Evolutionary conservation across 2,113 vertebrate species (phyloP).

Genomic region (Pterocles orientalis): DNA sequence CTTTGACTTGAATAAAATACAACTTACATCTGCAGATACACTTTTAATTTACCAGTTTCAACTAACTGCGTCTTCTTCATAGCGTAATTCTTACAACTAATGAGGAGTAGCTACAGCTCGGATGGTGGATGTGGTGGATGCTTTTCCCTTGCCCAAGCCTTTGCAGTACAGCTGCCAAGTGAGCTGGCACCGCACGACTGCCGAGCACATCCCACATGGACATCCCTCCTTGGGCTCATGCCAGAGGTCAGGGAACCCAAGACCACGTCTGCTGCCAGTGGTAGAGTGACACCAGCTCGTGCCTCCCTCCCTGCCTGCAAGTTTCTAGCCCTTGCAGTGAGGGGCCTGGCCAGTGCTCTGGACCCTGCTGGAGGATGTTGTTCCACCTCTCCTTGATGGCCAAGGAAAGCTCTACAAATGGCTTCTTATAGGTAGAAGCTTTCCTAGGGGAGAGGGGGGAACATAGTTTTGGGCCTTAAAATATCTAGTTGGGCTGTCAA

Average conservation of each 20-base stretch:
- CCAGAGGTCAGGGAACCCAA: not conserved
- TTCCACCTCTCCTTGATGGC: not conserved
- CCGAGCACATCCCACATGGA: fast-evolving
- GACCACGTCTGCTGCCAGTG: fast-evolving
- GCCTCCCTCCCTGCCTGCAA: not conserved
- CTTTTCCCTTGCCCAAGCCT: not conserved
- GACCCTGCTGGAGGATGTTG: not conserved
- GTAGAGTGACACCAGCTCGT: fast-evolving
- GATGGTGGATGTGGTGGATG: not conserved
- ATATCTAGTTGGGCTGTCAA: not conserved
- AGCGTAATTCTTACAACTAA: not conserved
- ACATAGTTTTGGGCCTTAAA: not conserved
- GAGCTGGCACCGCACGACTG: fast-evolving
- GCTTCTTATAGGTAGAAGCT: not conserved
- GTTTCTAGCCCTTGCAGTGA: too few species aligned
- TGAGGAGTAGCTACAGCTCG: not conserved
- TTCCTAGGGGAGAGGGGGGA: not conserved
- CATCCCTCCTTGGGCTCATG: not conserved
- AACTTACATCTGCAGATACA: not conserved
- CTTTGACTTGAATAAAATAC: not conserved
- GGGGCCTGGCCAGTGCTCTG: not conserved
- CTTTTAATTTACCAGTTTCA: not conserved
- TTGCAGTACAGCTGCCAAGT: not conserved
- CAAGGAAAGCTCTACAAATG: not conserved
- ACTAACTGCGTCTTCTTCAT: not conserved